These are phyloP conservation scores for Sebastes baramenuke DNA, from an alignment of 2,797 vertebrate genomes.

Conservation along the genomic window DNA sequence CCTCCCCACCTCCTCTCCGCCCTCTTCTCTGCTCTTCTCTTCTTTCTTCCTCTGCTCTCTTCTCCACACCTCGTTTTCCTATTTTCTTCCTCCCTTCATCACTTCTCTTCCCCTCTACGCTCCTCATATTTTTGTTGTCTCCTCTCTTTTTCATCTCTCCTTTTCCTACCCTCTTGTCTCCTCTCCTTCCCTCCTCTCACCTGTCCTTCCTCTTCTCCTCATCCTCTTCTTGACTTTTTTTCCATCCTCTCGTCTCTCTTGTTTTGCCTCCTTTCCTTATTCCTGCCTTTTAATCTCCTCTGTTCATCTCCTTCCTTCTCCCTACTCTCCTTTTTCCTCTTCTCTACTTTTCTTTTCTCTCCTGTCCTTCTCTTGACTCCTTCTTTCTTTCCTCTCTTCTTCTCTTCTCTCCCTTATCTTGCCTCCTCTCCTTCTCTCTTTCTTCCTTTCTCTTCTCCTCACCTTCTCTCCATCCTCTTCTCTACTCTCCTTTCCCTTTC, in stretches of 20 bases:
- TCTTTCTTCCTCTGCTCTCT: too few species aligned
- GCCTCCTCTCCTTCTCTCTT: background rate
- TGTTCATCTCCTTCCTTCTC: background rate
- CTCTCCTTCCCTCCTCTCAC: background rate
- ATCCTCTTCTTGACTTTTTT: background rate
- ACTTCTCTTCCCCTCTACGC: background rate
- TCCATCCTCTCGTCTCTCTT: background rate
- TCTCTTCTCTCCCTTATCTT: background rate
- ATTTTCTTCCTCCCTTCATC: background rate
- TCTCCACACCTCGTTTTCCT: too few species aligned
- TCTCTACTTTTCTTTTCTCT: background rate
- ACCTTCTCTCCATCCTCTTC: background rate
- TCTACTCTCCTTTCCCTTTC: background rate
- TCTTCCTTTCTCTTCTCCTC: background rate
- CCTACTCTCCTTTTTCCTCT: background rate
- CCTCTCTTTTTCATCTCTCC: background rate
- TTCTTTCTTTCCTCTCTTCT: background rate
- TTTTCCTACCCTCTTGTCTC: background rate
- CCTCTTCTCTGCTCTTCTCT: too few species aligned
- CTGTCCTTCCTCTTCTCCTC: background rate
- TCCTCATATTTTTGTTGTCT: background rate
- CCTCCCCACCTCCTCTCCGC: too few species aligned
- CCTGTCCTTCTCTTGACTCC: background rate
- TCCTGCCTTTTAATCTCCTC: background rate
- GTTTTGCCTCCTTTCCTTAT: background rate